phyloP scores from a whole-genome alignment of 2,888 invertebrate species.

The Timandra comae region DNA sequence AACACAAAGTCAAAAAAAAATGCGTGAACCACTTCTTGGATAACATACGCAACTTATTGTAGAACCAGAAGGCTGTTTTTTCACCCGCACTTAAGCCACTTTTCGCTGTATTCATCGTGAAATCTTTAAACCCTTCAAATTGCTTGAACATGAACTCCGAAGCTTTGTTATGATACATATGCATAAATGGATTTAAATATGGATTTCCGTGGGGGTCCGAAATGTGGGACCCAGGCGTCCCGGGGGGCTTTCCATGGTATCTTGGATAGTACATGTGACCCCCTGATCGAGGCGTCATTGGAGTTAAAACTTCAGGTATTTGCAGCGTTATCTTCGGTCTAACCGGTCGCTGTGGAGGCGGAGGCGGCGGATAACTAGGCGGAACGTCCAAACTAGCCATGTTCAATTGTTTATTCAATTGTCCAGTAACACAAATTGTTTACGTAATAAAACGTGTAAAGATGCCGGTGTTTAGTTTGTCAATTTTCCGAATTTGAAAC shows the following conservation, averaged over 20 bases:
- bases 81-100: conserved; percentile 90
- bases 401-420: too few species aligned
- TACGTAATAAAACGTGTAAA: too few species aligned
- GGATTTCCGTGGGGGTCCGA: conserved; percentile 54
- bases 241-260: conserved; percentile 44
- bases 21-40: conserved; percentile 94
- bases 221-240: conserved; percentile 50
- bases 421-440: too few species aligned
- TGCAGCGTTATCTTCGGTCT: conserved; percentile 71
- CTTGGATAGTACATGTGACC: conserved; percentile 38
- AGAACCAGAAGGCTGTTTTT: conserved; percentile 87
- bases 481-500: too few species aligned
- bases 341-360: conserved; percentile 46
- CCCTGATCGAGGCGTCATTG: conserved; percentile 35
- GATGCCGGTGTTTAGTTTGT: too few species aligned
- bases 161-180: conserved; percentile 80
- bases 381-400: too few species aligned
- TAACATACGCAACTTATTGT: conserved; percentile 84
- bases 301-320: conserved; percentile 47
- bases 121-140: conserved; percentile 86
- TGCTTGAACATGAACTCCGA: conserved; percentile 88
- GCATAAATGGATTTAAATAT: conserved; percentile 56
- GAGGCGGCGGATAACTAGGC: conserved; percentile 55
- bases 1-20: conserved; percentile 86
- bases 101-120: conserved; percentile 83